These are phyloP conservation scores for Nesogale talazaci DNA, from an alignment of 2,113 vertebrate genomes.

Conservation along the genomic window DNA sequence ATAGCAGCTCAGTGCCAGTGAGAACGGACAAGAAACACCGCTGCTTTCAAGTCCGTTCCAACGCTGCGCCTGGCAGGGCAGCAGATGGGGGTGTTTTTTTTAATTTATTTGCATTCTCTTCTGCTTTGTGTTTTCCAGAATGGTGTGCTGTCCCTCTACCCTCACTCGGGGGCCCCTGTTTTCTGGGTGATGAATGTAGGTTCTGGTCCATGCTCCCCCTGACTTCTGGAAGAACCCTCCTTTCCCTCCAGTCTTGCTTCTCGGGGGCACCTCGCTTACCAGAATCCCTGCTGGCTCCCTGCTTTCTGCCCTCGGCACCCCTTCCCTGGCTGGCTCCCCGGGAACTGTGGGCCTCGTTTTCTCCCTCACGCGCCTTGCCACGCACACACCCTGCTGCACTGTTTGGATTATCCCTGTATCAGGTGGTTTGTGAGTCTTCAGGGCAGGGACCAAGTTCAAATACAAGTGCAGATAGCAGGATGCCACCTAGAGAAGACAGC, in stretches of 20 bases:
- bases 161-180: background rate
- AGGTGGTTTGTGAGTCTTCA: constrained; percentile 63
- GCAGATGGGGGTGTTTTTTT: background rate
- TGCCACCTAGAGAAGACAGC: background rate
- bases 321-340: background rate
- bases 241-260: background rate
- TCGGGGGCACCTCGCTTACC: background rate
- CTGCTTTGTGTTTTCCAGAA: background rate
- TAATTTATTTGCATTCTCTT: background rate
- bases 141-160: background rate
- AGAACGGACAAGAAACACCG: too few species aligned
- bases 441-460: constrained; percentile 69
- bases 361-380: background rate
- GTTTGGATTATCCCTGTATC: constrained; percentile 50
- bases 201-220: background rate
- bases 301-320: background rate
- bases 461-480: constrained; percentile 5
- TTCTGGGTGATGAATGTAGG: background rate
- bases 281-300: background rate
- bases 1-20: background rate
- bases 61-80: background rate
- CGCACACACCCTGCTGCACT: background rate
- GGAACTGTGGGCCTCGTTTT: background rate
- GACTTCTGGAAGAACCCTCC: background rate
- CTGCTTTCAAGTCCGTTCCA: background rate